Evolutionary conservation across 2,113 vertebrate species (phyloP), one percentile per base, ranked within the genome.

Genomic region (Recurvirostra avosetta): DNA sequence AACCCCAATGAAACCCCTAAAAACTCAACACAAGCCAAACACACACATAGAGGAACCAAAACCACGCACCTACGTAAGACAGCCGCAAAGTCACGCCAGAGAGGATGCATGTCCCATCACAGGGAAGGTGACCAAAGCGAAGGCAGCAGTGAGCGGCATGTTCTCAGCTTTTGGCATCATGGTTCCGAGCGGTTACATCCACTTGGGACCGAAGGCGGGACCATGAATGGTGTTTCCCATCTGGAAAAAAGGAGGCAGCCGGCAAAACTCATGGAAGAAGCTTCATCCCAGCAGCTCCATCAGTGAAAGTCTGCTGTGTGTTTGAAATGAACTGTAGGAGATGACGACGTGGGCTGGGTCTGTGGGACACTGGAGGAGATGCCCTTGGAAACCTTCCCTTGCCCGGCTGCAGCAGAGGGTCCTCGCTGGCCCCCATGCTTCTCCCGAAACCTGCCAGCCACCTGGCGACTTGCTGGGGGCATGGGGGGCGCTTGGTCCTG

Each of bases 161-260:
- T 94, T 96, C 96, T 97, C 94, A 98, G 97, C 96, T 98, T 98
- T 97, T 78, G 86, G 96, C 97, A 95, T 96, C 95, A 88, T 67
- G 2, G 41, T 82, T 40, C 32, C 2, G 15, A 93, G 55, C 1
- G 17, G 32, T 76, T 74, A 76, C 10, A 38, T 55, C 90, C 27
- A 38, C 63, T 82, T 6, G 7, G 66, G 79, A 72, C 71, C 10
- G 5, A 89, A 72, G 3, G 36, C 0, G 38, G 77, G 89, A 92
- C 89, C 65, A 70, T 92, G 81, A 89, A 71, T 92, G 88, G 77
- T 88, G 75, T 90, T 85, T 81, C 94, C 74, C 71, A 50, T 67
- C 78, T 92, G 94, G 65, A 36, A 81, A 83, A 77, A 61, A 75
- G 38, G 36, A 88, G 36, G 45, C 34, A 78, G 66, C n/a, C 1